Evolutionary conservation across 2,888 invertebrate species (phyloP).

Genomic region (Yponomeuta plumbellus): DNA sequence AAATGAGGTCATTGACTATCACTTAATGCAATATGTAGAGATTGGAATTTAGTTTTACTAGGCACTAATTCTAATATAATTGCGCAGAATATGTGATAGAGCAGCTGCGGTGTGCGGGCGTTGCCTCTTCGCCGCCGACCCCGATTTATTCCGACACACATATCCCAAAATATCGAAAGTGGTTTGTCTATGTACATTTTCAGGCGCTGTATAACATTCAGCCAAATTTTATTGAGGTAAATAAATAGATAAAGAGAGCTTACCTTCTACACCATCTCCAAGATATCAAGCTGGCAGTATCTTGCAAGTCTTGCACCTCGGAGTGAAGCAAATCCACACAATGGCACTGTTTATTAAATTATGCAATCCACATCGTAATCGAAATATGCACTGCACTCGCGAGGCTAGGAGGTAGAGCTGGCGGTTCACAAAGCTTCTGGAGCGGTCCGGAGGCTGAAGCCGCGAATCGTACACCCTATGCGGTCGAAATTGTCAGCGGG

Average conservation of each 20-base stretch:
- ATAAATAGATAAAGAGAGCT: neutral
- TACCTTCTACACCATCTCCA: neutral
- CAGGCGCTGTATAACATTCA: constrained; percentile 26
- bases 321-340: neutral
- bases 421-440: constrained; percentile 24
- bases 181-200: neutral
- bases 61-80: neutral
- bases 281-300: neutral
- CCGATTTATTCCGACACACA: constrained; percentile 61
- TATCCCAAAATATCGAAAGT: constrained; percentile 69
- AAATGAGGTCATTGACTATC: neutral
- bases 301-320: neutral
- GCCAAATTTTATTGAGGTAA: neutral
- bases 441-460: constrained; percentile 23
- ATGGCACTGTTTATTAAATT: neutral
- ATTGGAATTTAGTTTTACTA: neutral
- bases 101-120: constrained; percentile 46
- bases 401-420: constrained; percentile 23
- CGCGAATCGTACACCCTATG: constrained; percentile 68
- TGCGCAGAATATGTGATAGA: neutral
- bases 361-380: constrained; percentile 22
- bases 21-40: neutral
- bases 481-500: constrained; percentile 70
- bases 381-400: constrained; percentile 25
- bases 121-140: constrained; percentile 64